Base-by-base conservation (phyloP, 2,113 vertebrate species). In the Sorex fumeus region DNA sequence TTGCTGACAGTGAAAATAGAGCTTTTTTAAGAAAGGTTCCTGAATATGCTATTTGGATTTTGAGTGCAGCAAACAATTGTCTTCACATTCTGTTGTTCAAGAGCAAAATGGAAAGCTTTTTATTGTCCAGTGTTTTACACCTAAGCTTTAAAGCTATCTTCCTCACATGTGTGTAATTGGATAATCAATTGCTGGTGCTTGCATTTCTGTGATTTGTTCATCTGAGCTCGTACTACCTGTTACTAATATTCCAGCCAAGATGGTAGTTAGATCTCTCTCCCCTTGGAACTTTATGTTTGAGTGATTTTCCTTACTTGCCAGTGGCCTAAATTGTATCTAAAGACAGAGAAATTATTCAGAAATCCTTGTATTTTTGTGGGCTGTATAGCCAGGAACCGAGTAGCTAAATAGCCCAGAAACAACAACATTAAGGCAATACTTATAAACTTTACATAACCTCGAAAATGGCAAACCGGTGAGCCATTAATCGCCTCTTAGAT, bases 151-250 rank as follows among this genome's bases (percentile, higher is more conserved):
- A 92, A 43, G 18, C 10, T 2, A 11, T 32, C 19, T 34, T 91
- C 79, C 32, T 53, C n/a, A 93, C 23, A 21, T 34, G 88, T 15
- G 2, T 79, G 90, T 84, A 36, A 86, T 89, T 53, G 34, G 70
- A 91, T 93, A 93, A 88, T 90, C 62, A 86, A 18, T 70, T 90
- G 90, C 15, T 23, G 82, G 18, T 86, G 13, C 87, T 96, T 80
- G 86, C n/a, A 87, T 95, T 88, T 95, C 34, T 3, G 21, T 76
- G 25, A 75, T 92, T 92, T 95, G 84, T 75, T 94, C 32, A 12
- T 92, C 90, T 91, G 67, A 96, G 85, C 79, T 81, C 91, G 67
- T 92, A 84, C 93, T 91, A 90, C 81, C 91, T 87, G 91, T 96
- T 67, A 91, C 64, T 97, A 90, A 86, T 75, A 87, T 75, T 50